Percentiles rank a stretch among this genome's conserved stretches.
These are phyloP conservation scores for Gulo gulo DNA, from an alignment of 2,113 vertebrate species.

Conservation along the genomic window DNA sequence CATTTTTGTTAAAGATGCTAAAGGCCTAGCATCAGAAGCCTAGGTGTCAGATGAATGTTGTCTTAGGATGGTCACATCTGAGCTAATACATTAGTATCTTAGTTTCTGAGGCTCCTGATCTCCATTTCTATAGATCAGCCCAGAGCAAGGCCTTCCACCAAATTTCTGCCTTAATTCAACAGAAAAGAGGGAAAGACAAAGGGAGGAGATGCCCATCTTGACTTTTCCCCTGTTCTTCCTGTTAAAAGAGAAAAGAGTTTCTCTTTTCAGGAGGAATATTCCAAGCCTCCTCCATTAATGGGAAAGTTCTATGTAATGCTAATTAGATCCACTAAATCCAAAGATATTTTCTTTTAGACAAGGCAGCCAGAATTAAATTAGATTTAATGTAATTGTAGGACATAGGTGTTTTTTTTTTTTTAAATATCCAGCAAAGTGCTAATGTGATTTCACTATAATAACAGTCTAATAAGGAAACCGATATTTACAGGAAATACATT, in stretches of 20 bases:
- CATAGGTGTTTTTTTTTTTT: not conserved
- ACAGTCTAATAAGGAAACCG: constrained; percentile 47
- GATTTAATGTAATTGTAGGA: constrained; percentile 57
- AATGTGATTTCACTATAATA: constrained; percentile 50
- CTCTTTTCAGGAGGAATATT: not conserved
- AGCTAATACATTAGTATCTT: not conserved
- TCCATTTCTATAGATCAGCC: not conserved
- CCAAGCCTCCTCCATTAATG: not conserved
- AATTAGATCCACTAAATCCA: constrained; percentile 50
- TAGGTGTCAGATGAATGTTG: not conserved
- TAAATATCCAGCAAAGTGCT: constrained; percentile 48
- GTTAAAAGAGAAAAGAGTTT: not conserved
- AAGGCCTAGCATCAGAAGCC: no score
- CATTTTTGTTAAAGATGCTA: not conserved
- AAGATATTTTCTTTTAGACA: constrained; percentile 63
- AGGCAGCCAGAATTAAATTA: constrained; percentile 49
- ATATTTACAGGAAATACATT: constrained; percentile 60
- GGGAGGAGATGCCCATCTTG: not conserved
- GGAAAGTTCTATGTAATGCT: constrained; percentile 27
- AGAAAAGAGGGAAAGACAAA: not conserved
- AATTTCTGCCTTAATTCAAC: not conserved
- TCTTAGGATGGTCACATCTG: not conserved
- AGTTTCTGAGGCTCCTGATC: not conserved
- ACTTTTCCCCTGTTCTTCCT: not conserved
- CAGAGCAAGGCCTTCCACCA: not conserved